A percentile compares a stretch with the other conserved stretches of the same genome.
Evolutionary conservation across 1,140 invertebrate genomes (phyloP).

Genomic region (Drosophila grimshawi): DNA sequence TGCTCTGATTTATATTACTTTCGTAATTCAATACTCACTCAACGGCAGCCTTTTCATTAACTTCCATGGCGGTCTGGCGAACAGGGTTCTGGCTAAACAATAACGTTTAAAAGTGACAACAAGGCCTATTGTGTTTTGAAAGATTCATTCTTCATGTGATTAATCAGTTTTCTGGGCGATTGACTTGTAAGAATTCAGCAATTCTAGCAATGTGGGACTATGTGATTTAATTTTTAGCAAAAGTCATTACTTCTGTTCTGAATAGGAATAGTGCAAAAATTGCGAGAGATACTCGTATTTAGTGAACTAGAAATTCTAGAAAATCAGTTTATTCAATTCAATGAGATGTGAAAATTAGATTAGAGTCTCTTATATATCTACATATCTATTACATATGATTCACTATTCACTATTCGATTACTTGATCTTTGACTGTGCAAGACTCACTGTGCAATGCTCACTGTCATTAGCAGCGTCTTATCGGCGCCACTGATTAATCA

Average conservation of each 20-base stretch:
- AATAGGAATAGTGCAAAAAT: too few species aligned
- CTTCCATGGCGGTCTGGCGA: not conserved
- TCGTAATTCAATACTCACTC: not conserved
- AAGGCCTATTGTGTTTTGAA: constrained; percentile 27
- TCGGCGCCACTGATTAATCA: constrained; percentile 36
- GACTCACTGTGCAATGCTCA: not conserved
- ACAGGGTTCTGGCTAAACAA: not conserved
- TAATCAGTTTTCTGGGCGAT: constrained; percentile 50
- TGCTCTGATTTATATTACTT: not conserved
- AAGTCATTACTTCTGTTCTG: too few species aligned
- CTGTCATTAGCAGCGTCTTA: constrained; percentile 33
- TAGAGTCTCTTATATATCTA: too few species aligned
- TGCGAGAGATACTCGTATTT: too few species aligned
- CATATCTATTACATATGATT: too few species aligned
- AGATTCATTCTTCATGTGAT: constrained; percentile 26
- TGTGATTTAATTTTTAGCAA: too few species aligned
- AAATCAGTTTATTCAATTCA: too few species aligned
- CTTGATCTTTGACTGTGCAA: too few species aligned
- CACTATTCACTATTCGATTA: too few species aligned
- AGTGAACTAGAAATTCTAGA: too few species aligned
- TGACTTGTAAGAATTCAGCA: not conserved
- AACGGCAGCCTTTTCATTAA: not conserved
- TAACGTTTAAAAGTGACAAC: not conserved
- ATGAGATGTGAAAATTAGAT: too few species aligned
- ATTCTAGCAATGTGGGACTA: too few species aligned